Base-by-base conservation (phyloP, 2,888 invertebrate genomes). In the Synergus gifuensis region DNA sequence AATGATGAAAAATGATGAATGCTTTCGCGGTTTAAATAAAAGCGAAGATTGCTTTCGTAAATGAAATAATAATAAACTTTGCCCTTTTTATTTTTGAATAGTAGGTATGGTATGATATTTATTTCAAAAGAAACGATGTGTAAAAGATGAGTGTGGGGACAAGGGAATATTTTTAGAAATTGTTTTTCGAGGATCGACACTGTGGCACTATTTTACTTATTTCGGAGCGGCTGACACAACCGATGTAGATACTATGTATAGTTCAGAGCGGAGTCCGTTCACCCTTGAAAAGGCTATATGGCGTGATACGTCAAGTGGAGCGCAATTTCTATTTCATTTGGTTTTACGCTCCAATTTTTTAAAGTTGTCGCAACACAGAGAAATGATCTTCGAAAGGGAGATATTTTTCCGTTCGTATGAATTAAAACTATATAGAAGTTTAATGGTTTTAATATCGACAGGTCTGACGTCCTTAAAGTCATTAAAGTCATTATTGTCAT, bases 281-380 rank as follows among this genome's bases (percentile, higher is more conserved):
- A 73, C 54, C 73, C 73, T 73, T 73, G 73, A 73, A 73, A 73
- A 73, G 54, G 54, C 73, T 73, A 36, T 54, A 73, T 73, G 73
- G 36, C 73, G 36, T 73, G 73, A 73, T 73, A 73, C 73, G 73
- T 54, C 73, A 73, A 73, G 73, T 73, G 36, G 73, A 73, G 73
- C 73, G 73, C 54, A 54, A 73, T 54, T 73, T 73, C 73, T 73
- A 73, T 73, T 73, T 73, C 73, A 54, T 73, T 49, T 73, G 73
- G 54, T 54, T 73, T 73, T 73, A 73, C 54, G 73, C 73, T 73
- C 73, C 36, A 73, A 73, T 73, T 73, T 73, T 73, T 73, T 73
- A 36, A 73, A 73, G 73, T 54, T 73, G n/a, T 54, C 69, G 16
- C 22, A 22, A 12, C 22, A 60, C 12, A 11, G 60, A 12, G 60